Base-by-base conservation (phyloP, 1,140 invertebrate species). In the Pseudomyrmex flavicornis region DNA sequence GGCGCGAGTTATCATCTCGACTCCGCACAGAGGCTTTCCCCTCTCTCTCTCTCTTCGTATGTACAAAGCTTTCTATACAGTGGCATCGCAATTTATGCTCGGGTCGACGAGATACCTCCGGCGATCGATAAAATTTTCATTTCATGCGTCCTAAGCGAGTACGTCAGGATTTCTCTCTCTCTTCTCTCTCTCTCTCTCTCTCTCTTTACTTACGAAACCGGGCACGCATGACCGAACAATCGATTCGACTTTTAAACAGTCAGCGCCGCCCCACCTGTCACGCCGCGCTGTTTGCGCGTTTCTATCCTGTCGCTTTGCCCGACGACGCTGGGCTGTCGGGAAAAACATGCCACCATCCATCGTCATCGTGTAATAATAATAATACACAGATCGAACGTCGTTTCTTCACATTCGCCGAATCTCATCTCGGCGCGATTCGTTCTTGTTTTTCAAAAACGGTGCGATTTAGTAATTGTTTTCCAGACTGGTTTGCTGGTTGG, bases 41-140 rank as follows among this genome's bases (percentile, higher is more conserved):
- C 35, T 5, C 2, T 35, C 26, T 35, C 26, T 7, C 35, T 35
- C 5, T 35, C 5, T 35, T 22, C 20, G 3, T 12, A 10, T 3
- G 22, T 65, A 20, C 52, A 76, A 76, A 74, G 44, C 50, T 56
- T 10, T 10, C 12, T 44, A 35, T 54, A 48, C 17, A 48, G 56
- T 44, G 15, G 35, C 52, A n/a, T 59, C 76, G 44, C 76, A 79
- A 69, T 79, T 79, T 79, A 69, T 63, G 65, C 26, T 58, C 52
- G 35, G 15, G 50, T 9, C 22, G 66, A 20, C 22, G 66, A 20
- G 54, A 80, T 80, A 80, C 12, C 20, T 48, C 20, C 20, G 52
- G 76, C 65, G 66, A 80, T 80, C 76, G 76, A 80, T 80, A 48
- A 80, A 80, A 80, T 72, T 70, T 80, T 80, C 76, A 80, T 82